Base-by-base conservation (phyloP, 2,797 vertebrate genomes). In the Cuculus canorus region DNA sequence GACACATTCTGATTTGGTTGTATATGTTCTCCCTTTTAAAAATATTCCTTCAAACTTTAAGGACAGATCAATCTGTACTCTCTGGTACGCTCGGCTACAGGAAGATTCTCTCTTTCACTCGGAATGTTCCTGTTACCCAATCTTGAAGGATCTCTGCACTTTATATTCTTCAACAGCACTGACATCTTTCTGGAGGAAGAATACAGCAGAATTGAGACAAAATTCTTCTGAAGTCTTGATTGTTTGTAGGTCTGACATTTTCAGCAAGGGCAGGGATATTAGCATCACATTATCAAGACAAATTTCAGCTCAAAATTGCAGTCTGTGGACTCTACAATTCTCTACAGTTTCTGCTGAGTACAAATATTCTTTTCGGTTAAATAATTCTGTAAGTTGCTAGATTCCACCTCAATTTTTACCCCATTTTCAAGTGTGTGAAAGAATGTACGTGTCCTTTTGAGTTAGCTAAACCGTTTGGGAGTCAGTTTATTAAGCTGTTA, bases 401-500 rank as follows among this genome's bases (percentile, higher is more conserved):
- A 68, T 73, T 88, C 27, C 60, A 80, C 48, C 37, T 57, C 73
- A 72, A 56, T 56, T 90, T 92, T 63, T 64, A 45, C 15, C 70
- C 25, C 3, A 13, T 84, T 88, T 92, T 80, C 39, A 78, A 57
- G 33, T 47, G 33, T 72, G 4, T 85, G 33, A 79, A 41, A 78
- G 59, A 95, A 92, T 52, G 32, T 57, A 13, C 4, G 25, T 47
- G 48, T 60, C 33, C 11, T 90, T 89, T 79, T 72, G 28, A 77
- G 60, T 61, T 73, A 92, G 45, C 9, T n/a, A 64, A 87, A 91
- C 27, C 50, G 59, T 68, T 68, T 82, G 48, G 71, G 64, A 94
- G 56, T 50, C 57, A 77, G 56, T 84, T 94, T 80, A 85, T 88
- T 87, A 94, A 93, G 84, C 61, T 92, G 89, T 77, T 91, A 95